Percentiles rank a stretch among this genome's conserved stretches.
Conservation (phyloP, 2,113 vertebrate species). For the Donacobius atricapilla region DNA sequence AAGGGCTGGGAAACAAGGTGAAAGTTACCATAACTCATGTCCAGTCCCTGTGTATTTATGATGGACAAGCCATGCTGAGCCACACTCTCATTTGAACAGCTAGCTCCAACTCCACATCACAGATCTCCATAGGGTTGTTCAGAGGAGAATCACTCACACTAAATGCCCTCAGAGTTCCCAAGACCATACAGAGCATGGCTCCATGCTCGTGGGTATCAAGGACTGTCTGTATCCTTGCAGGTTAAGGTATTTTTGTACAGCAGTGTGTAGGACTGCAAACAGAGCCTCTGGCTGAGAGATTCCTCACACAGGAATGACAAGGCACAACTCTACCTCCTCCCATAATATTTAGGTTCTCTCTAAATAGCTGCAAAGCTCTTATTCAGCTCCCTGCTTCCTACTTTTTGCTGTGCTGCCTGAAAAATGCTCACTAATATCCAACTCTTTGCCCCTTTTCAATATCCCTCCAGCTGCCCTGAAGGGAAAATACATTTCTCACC, state of each 20-base stretch:
- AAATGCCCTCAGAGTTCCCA: neutral
- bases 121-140: neutral
- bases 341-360: neutral
- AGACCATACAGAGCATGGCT: neutral
- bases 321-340: neutral
- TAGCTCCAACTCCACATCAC: neutral
- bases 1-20: neutral
- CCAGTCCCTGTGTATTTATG: accelerated
- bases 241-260: neutral
- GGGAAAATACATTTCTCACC: neutral
- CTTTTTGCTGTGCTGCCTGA: neutral
- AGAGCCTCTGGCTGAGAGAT: neutral
- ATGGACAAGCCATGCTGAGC: neutral
- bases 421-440: neutral
- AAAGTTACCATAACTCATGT: neutral
- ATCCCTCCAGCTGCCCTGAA: neutral
- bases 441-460: neutral
- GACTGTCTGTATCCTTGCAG: neutral
- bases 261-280: neutral
- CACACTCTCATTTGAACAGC: neutral
- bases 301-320: neutral
- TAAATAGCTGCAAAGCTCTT: neutral
- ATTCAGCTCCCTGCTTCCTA: neutral
- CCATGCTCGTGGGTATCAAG: neutral
- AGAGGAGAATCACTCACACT: neutral